Evolutionary conservation across 1,140 invertebrate genomes (phyloP).

Genomic region (Brachionus sp.): DNA sequence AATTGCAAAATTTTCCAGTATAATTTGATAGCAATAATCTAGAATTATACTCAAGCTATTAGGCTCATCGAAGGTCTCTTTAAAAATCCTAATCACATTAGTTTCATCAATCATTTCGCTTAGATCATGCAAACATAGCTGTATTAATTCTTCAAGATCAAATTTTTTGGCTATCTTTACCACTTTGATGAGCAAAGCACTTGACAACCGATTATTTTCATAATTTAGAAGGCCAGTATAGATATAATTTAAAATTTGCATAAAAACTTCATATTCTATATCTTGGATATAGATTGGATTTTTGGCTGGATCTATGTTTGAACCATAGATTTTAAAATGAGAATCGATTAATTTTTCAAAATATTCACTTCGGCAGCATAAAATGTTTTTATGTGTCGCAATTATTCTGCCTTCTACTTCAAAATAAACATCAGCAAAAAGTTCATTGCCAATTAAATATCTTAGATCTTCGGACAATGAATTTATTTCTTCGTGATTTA

Average conservation of each 20-base stretch:
- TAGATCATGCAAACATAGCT: conserved; percentile 24
- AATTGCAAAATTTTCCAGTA: not conserved
- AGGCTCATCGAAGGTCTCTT: not conserved
- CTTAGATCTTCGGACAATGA: not conserved
- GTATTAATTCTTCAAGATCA: not conserved
- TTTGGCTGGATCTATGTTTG: not conserved
- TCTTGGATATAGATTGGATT: conserved; percentile 43
- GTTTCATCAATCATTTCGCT: conserved; percentile 25
- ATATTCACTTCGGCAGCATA: conserved; percentile 23
- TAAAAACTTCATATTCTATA: not conserved
- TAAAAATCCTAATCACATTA: conserved; percentile 8
- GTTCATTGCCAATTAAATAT: not conserved
- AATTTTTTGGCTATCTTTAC: not conserved
- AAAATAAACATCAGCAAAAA: conserved; percentile 44
- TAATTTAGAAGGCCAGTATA: conserved; percentile 4
- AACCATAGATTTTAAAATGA: not conserved
- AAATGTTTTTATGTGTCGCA: conserved; percentile 14
- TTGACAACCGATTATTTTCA: not conserved
- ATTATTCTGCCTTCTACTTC: conserved; percentile 29
- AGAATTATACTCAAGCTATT: not conserved
- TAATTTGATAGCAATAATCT: conserved; percentile 15
- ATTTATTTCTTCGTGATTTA: not conserved
- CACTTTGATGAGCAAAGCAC: not conserved
- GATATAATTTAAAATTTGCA: conserved; percentile 10
- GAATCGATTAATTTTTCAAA: conserved; percentile 7